Conservation (phyloP, 2,888 invertebrate genomes). For the Mantis religiosa region DNA sequence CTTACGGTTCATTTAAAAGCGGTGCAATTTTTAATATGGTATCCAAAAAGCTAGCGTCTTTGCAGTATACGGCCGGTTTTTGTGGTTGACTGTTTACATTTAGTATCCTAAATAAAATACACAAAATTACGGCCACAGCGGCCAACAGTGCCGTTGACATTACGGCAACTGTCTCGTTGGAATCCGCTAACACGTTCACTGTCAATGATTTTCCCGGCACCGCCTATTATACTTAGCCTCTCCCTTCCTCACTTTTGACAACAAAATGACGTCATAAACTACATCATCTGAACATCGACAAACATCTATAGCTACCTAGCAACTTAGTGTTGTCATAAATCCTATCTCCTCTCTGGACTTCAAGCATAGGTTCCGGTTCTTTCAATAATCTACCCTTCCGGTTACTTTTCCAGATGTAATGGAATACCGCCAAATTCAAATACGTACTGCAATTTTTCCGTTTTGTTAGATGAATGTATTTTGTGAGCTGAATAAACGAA, state of each 20-base stretch:
- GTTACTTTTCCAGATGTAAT: neutral
- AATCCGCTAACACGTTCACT: constrained; percentile 9
- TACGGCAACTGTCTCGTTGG: constrained; percentile 19
- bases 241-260: constrained; percentile 4
- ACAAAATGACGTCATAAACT: neutral
- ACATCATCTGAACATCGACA: neutral
- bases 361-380: neutral
- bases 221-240: constrained; percentile 12
- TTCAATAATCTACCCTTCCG: neutral
- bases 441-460: no score
- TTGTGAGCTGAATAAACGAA: no score
- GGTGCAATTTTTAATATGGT: constrained; percentile 76
- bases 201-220: constrained; percentile 14
- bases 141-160: constrained; percentile 82
- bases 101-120: constrained; percentile 76
- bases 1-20: constrained; percentile 78
- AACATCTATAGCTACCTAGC: no score
- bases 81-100: constrained; percentile 80
- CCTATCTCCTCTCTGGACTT: neutral
- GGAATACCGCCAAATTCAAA: neutral
- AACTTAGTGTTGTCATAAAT: neutral
- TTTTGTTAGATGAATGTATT: no score
- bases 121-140: constrained; percentile 74
- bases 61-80: constrained; percentile 72
- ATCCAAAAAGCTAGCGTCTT: constrained; percentile 71